A percentile compares a stretch with the other conserved stretches of the same genome.
Conservation (phyloP, 2,113 vertebrate genomes). For the Danio rerio region GRCz12tu NC_133197.1:3776001-3776500, state of each 20-base stretch:
- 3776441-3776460: not conserved
- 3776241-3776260: slow-evolving; percentile 27
- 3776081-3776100: slow-evolving; percentile 26
- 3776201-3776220: slow-evolving; percentile 59
- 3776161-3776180: slow-evolving; percentile 56
- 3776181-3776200: slow-evolving; percentile 67
- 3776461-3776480: not conserved
- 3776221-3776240: slow-evolving; percentile 41
- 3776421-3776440: not conserved
- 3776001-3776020: too few species aligned
- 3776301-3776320: slow-evolving; percentile 5
- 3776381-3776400: slow-evolving; percentile 15
- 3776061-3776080: slow-evolving; percentile 39
- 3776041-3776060: not conserved
- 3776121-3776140: slow-evolving; percentile 67
- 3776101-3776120: slow-evolving; percentile 60
- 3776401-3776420: not conserved
- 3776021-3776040: too few species aligned
- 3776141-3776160: slow-evolving; percentile 73
- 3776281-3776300: slow-evolving; percentile 33
- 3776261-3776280: slow-evolving; percentile 24
- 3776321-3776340: not conserved
- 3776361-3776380: slow-evolving; percentile 11
- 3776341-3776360: not conserved
- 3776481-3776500: not conserved